Evolutionary conservation across 2,888 invertebrate species (phyloP), one percentile per base, ranked within the genome.

Genomic region (Drosophila conformis): DNA sequence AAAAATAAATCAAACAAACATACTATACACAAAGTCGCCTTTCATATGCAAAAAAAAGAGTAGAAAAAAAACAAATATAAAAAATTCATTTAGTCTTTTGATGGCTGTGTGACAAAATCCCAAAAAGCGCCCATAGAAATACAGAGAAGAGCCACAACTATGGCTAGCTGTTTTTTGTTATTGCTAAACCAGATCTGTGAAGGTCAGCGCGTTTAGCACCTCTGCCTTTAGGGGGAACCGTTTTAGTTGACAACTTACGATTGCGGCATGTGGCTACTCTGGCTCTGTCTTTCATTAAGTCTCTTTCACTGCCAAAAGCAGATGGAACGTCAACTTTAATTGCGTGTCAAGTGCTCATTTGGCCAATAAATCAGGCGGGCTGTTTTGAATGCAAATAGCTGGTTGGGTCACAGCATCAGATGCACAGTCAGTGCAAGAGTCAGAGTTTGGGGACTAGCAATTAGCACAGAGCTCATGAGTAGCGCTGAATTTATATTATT

Each of bases 401-500:
- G 33, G 46, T 60, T 78, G 59, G 72, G 62, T 60, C 68, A 71
- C 46, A 58, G 46, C 40, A 10, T 49, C 49, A 25, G 5, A 35
- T 8, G 18, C 56, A 42, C 8, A 11, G 42, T 21, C 21, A 42
- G 42, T 42, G 42, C 21, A 42, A 53, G 33, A 25, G 15, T 38
- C 54, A 11, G 42, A 40, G 18, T 60, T 29, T 53, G n/a, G 52
- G n/a, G 63, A 64, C 38, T 63, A 68, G 84, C 87, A 87, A 87
- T 87, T 87, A 87, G 81, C 72, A 66, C 65, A 61, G 62, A 78
- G 61, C 87, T 66, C 75, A 81, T 81, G 77, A 87, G 81, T 75
- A 71, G 60, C 53, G 59, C 38, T 67, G 73, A 69, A 86, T 81
- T 87, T 85, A 83, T 86, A 87, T 87, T 85, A 85, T 86, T 82